A percentile compares a stretch with the other conserved stretches of the same genome.
phyloP scores from a whole-genome alignment of 1,140 invertebrate genomes.

The Marisa cornuarietis region DNA sequence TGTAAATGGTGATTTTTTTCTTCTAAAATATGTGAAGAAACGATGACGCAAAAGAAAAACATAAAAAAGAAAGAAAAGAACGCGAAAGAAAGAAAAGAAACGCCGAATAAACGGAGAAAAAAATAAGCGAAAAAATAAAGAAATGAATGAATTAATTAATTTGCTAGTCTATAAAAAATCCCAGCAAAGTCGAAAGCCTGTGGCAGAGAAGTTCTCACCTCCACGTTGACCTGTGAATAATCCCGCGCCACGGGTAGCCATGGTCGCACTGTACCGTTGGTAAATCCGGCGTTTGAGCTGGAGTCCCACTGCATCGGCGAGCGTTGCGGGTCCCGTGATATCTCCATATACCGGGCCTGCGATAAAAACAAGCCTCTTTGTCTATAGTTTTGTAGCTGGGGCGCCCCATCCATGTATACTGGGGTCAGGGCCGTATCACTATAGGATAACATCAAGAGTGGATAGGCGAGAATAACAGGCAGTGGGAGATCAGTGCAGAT shows the following conservation, averaged over 20 bases:
- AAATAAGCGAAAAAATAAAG: background rate
- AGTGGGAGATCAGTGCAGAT: too few species aligned
- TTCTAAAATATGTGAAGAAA: too few species aligned
- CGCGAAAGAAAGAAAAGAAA: rapidly evolving
- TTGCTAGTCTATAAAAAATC: background rate
- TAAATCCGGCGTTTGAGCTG: conserved; percentile 70
- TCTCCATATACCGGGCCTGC: conserved; percentile 53
- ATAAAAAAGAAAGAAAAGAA: background rate
- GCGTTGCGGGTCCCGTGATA: conserved; percentile 74
- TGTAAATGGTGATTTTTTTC: too few species aligned
- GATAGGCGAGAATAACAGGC: too few species aligned
- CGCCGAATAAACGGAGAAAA: background rate
- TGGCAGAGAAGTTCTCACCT: conserved; percentile 28
- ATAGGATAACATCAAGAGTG: too few species aligned
- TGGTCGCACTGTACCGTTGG: conserved; percentile 67
- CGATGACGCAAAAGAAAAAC: too few species aligned
- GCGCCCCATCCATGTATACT: too few species aligned
- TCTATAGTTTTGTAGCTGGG: too few species aligned
- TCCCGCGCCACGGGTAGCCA: conserved; percentile 76
- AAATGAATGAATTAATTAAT: background rate
- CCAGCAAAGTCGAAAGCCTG: background rate
- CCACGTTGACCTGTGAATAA: conserved; percentile 57
- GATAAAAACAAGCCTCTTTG: background rate
- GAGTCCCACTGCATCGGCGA: conserved; percentile 81
- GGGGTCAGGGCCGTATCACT: too few species aligned